Evolutionary conservation across 2,797 vertebrate species (phyloP).

Genomic region (Rhabdophis nuchalis): DNA sequence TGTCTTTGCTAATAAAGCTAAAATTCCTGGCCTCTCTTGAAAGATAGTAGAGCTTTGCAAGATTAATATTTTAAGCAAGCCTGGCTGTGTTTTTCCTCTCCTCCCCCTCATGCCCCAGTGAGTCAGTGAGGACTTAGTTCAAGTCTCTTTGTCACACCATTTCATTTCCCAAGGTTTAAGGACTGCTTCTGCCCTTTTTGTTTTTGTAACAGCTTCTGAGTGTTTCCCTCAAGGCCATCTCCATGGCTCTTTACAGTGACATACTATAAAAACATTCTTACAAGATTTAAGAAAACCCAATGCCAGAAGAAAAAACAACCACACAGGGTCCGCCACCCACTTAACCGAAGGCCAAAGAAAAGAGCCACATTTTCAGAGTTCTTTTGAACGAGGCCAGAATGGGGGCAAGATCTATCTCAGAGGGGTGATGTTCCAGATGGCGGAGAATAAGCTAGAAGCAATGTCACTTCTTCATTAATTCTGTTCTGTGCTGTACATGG

Average conservation of each 20-base stretch:
- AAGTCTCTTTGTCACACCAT: background rate
- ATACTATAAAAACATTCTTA: background rate
- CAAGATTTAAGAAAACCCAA: background rate
- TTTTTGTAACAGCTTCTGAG: background rate
- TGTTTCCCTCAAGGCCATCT: background rate
- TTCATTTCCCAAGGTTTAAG: background rate
- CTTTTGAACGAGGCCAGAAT: background rate
- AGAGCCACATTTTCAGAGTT: background rate
- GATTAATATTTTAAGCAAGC: background rate
- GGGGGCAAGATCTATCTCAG: background rate
- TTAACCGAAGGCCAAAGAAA: background rate
- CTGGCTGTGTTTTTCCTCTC: background rate
- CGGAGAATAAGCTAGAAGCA: background rate
- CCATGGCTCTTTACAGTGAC: background rate
- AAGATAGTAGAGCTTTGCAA: background rate
- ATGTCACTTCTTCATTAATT: background rate
- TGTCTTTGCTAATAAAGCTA: background rate
- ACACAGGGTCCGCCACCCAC: background rate
- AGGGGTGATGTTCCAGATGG: background rate
- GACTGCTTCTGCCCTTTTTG: background rate
- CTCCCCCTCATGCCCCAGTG: background rate
- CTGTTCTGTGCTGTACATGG: background rate
- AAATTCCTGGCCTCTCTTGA: background rate
- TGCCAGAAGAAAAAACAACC: background rate
- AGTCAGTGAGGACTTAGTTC: background rate